phyloP scores from a whole-genome alignment of 2,113 vertebrate genomes.

The Symphodus melops region DNA sequence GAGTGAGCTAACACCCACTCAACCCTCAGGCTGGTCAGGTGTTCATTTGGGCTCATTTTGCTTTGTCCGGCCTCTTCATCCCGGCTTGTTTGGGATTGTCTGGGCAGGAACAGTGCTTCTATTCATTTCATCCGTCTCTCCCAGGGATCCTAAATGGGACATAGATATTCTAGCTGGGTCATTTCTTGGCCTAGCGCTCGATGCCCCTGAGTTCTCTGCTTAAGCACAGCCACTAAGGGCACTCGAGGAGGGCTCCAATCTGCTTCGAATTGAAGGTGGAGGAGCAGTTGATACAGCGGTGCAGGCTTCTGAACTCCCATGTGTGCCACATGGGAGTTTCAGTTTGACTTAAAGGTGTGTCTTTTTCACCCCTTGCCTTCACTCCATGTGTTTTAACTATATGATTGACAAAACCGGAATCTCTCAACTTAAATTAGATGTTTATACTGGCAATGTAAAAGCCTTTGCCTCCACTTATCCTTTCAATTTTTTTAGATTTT shows the following conservation, averaged over 20 bases:
- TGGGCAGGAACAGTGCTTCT: conserved; percentile 68
- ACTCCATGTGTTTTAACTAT: not conserved
- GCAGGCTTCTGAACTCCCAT: conserved; percentile 45
- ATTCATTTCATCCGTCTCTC: conserved; percentile 66
- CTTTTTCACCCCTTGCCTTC: not conserved
- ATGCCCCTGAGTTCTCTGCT: conserved; percentile 67
- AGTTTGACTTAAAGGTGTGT: conserved; percentile 9
- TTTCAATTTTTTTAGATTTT: too few species aligned
- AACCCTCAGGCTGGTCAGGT: conserved; percentile 49
- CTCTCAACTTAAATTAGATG: too few species aligned
- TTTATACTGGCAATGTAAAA: too few species aligned
- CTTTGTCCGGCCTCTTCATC: conserved; percentile 71
- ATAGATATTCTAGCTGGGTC: conserved; percentile 72
- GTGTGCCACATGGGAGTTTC: conserved; percentile 48
- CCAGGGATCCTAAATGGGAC: conserved; percentile 74
- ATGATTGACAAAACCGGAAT: too few species aligned
- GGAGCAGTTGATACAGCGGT: conserved; percentile 51
- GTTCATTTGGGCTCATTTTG: conserved; percentile 54
- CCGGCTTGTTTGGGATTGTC: conserved; percentile 65
- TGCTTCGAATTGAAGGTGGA: conserved; percentile 59
- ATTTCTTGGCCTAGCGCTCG: conserved; percentile 64
- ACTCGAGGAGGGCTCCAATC: conserved; percentile 57
- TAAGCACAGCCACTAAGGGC: conserved; percentile 64
- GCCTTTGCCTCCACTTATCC: too few species aligned
- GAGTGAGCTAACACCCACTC: conserved; percentile 27